Base-by-base conservation (phyloP, 1,140 invertebrate species). In the Hestina assimilis region DNA sequence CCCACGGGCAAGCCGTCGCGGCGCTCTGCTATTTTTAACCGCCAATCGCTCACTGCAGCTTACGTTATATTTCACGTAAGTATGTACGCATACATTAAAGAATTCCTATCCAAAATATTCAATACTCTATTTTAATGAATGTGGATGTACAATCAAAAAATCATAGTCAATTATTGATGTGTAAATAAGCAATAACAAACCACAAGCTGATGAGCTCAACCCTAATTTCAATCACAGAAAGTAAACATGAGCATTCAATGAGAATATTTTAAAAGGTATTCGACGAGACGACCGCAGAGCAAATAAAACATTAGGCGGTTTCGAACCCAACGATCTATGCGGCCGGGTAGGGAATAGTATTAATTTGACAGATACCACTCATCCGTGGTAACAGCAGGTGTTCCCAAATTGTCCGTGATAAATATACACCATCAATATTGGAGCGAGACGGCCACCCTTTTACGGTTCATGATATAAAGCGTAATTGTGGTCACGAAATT, bases 331-430 rank as follows among this genome's bases (percentile, higher is more conserved):
- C 69, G 59, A 33, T 29, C 51, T 40, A 51, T 43, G 50, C 15
- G 14, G 8, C 31, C 31, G 31, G 50, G 51, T 50, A 48, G 50
- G 58, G 58, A 41, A 63, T 64, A 59, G 67, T 66, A 70, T 67
- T 71, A 71, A 71, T 71, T 67, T 67, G 59, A 55, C 78, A 76
- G 70, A 79, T 77, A 71, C 64, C 63, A 66, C 59, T 72, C 70
- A 63, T 73, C 61, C 61, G 21, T 45, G 63, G 47, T 67, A 78
- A 70, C 81, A 84, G 81, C 81, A 79, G 81, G 81, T 83, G 81
- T 83, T 71, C 81, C 71, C 63, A 76, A 79, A 82, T 78, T 68
- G 72, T 77, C 66, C 65, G 71, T 81, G 81, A 82, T 84, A 77
- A 79, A 84, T 81, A 74, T 63, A 67, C 54, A 48, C 77, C 74